Evolutionary conservation across 1,140 invertebrate species (phyloP).

Genomic region (Diorhabda sublineata): DNA sequence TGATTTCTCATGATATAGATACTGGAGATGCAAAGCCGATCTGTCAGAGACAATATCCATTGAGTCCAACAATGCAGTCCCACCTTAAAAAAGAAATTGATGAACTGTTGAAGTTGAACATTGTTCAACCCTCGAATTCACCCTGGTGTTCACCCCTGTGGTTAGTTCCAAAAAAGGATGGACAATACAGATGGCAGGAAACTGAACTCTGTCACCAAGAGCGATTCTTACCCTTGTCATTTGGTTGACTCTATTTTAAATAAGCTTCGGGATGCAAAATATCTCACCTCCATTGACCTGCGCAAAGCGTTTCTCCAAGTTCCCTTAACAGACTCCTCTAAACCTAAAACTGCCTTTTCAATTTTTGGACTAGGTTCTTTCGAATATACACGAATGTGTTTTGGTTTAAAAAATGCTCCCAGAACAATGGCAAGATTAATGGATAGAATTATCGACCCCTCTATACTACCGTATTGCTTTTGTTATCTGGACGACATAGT

Average conservation of each 20-base stretch:
- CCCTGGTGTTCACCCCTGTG: constrained; percentile 10
- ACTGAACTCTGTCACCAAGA: constrained; percentile 33
- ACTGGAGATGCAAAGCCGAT: constrained; percentile 14
- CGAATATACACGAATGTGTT: constrained; percentile 38
- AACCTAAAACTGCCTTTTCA: constrained; percentile 27
- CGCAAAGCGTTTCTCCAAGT: constrained; percentile 33
- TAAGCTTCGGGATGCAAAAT: constrained; percentile 28
- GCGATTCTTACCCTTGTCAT: constrained; percentile 31
- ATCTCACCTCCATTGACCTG: constrained; percentile 34
- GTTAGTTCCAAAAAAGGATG: constrained; percentile 19
- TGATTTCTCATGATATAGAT: constrained; percentile 10
- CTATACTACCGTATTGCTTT: constrained; percentile 26
- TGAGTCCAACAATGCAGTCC: constrained; percentile 5
- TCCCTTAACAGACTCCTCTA: background rate
- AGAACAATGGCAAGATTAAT: constrained; percentile 42
- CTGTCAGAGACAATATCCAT: constrained; percentile 11
- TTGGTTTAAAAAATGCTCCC: constrained; percentile 39
- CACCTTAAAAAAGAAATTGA: constrained; percentile 15
- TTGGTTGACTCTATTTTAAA: constrained; percentile 30
- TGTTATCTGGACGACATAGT: constrained; percentile 42
- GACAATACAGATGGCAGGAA: constrained; percentile 34
- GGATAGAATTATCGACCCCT: constrained; percentile 31
- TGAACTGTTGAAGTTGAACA: constrained; percentile 6
- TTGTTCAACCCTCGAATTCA: constrained; percentile 11
- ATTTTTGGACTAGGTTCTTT: constrained; percentile 27